These are phyloP conservation scores for Pseudoips prasinana DNA, from an alignment of 2,888 invertebrate species.

Conservation along the genomic window DNA sequence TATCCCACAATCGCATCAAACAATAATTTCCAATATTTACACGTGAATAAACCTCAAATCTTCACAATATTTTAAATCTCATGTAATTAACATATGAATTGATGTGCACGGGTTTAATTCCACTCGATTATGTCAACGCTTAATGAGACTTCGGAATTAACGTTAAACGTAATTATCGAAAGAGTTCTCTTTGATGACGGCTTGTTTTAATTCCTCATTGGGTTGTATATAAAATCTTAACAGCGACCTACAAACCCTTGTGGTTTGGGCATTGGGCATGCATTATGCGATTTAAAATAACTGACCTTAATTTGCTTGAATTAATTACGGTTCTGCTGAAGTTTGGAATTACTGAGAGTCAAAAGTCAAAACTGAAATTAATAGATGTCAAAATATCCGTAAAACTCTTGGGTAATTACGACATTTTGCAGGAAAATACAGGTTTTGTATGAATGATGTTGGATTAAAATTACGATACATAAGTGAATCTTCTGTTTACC, in stretches of 20 bases:
- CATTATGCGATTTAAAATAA: conserved; percentile 20
- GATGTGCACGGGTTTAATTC: conserved; percentile 37
- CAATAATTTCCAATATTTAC: conserved; percentile 26
- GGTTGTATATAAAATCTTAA: conserved; percentile 17
- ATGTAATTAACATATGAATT: conserved; percentile 27
- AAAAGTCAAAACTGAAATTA: no score
- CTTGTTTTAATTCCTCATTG: conserved; percentile 22
- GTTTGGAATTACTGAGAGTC: no score
- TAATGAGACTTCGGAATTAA: conserved; percentile 37
- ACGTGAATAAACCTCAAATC: conserved; percentile 20
- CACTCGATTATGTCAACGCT: conserved; percentile 27
- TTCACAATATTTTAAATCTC: conserved; percentile 18
- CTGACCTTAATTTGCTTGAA: conserved; percentile 24
- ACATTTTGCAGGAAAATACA: no score
- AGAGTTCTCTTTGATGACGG: conserved; percentile 34
- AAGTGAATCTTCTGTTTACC: no score
- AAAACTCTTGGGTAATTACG: no score
- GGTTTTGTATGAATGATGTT: no score
- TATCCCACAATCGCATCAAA: conserved; percentile 9
- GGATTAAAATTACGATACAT: no score
- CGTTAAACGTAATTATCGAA: conserved; percentile 33
- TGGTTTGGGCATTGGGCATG: background rate
- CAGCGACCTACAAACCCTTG: conserved; percentile 20
- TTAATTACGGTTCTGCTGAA: conserved; percentile 17
- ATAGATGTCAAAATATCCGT: no score